Evolutionary conservation across 2,797 vertebrate species (phyloP).

Genomic region (Choloepus didactylus): DNA sequence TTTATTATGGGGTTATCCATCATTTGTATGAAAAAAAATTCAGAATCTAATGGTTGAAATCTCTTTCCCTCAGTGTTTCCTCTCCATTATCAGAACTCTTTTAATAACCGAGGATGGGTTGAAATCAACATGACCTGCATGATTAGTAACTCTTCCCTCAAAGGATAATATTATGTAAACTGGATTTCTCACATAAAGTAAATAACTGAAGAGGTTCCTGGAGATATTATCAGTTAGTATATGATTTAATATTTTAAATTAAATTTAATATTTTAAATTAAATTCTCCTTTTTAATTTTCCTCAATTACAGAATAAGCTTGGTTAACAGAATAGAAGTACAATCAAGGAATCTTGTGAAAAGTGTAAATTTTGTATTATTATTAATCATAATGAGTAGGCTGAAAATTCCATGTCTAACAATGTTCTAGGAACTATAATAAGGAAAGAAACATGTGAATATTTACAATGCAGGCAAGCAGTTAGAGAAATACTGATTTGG

Average conservation of each 20-base stretch:
- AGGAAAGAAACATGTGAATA: neutral
- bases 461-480: neutral
- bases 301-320: neutral
- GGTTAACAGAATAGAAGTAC: neutral
- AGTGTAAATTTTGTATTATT: neutral
- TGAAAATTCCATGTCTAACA: neutral
- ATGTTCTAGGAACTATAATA: neutral
- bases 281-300: neutral
- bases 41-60: neutral
- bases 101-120: neutral
- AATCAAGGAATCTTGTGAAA: neutral
- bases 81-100: neutral
- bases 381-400: conserved; percentile 1
- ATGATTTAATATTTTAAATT: neutral
- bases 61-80: neutral
- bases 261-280: neutral
- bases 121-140: neutral
- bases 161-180: neutral
- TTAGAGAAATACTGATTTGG: conserved; percentile 13
- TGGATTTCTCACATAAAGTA: conserved; percentile 6
- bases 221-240: neutral
- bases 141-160: neutral
- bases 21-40: neutral
- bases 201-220: neutral
- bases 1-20: neutral